Conservation (phyloP, 1,140 invertebrate genomes). For the Megalopta genalis region DNA sequence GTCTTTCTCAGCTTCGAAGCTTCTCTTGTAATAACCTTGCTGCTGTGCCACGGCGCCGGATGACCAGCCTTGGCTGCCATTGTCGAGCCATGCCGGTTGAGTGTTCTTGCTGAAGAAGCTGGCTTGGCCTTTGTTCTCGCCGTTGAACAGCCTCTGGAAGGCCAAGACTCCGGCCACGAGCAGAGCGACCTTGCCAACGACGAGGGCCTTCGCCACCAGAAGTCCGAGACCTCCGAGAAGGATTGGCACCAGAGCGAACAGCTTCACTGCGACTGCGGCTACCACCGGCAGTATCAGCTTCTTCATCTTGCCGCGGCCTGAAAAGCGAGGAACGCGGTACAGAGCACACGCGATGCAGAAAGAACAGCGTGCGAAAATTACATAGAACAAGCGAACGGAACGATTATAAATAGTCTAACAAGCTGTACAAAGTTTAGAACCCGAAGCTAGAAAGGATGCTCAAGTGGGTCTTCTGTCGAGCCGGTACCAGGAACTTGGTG, state of each 20-base stretch:
- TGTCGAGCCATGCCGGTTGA: constrained; percentile 67
- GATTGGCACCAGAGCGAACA: constrained; percentile 85
- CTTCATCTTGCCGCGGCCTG: constrained; percentile 85
- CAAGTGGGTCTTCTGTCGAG: too few relatives aligned
- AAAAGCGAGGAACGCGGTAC: constrained; percentile 15
- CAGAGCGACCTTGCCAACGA: constrained; percentile 88
- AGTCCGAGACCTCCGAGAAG: constrained; percentile 85
- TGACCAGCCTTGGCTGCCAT: constrained; percentile 73
- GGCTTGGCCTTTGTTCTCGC: constrained; percentile 75
- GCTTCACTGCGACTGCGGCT: constrained; percentile 84
- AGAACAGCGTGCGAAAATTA: too few relatives aligned
- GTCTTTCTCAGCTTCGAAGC: constrained; percentile 80
- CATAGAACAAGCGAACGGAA: too few relatives aligned
- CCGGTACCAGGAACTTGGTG: not conserved
- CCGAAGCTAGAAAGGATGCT: too few relatives aligned
- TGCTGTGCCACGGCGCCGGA: constrained; percentile 77
- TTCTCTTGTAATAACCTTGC: constrained; percentile 79
- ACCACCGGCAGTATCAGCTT: constrained; percentile 85
- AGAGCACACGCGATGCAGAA: too few relatives aligned
- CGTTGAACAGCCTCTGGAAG: constrained; percentile 84
- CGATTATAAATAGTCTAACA: too few relatives aligned
- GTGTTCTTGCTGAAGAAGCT: constrained; percentile 68
- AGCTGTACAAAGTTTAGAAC: too few relatives aligned
- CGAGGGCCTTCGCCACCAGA: constrained; percentile 86
- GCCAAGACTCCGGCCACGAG: constrained; percentile 84